These are phyloP conservation scores for Sisyra nigra DNA, from an alignment of 2,888 invertebrate genomes.

Conservation along the genomic window DNA sequence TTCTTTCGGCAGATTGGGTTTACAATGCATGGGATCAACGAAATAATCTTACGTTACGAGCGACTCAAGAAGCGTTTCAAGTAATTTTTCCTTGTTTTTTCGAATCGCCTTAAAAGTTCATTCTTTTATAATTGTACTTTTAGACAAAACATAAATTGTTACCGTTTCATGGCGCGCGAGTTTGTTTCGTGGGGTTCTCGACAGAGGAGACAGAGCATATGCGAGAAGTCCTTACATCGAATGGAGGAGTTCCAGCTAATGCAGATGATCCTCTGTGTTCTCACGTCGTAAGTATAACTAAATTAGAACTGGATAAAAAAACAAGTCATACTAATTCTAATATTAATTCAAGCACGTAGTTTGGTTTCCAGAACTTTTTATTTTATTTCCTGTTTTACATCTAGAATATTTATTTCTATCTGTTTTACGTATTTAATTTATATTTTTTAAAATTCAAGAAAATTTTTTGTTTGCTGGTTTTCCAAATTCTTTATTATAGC, in stretches of 20 bases:
- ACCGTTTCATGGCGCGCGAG: slow-evolving; percentile 73
- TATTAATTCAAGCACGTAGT: too few species aligned
- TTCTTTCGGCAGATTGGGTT: slow-evolving; percentile 81
- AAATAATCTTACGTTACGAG: slow-evolving; percentile 49
- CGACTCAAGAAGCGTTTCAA: slow-evolving; percentile 50
- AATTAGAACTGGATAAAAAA: too few species aligned
- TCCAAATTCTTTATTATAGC: too few species aligned
- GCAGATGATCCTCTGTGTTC: slow-evolving; percentile 73
- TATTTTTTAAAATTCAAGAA: too few species aligned
- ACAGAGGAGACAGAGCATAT: slow-evolving; percentile 83
- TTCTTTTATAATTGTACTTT: neutral
- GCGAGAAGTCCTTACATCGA: slow-evolving; percentile 73
- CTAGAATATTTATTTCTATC: too few species aligned
- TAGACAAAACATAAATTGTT: slow-evolving; percentile 59
- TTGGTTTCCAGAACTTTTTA: too few species aligned
- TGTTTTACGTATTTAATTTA: too few species aligned
- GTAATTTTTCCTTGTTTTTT: slow-evolving; percentile 21
- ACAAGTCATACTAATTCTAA: too few species aligned
- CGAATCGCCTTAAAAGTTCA: neutral
- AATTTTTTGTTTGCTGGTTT: too few species aligned
- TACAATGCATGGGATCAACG: slow-evolving; percentile 72
- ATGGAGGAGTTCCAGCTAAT: slow-evolving; percentile 66
- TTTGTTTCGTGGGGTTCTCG: slow-evolving; percentile 82
- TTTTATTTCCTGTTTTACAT: too few species aligned
- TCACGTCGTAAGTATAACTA: slow-evolving; percentile 64